Base-by-base conservation (phyloP, 2,888 invertebrate species). In the Drosophila neonasuta region DNA sequence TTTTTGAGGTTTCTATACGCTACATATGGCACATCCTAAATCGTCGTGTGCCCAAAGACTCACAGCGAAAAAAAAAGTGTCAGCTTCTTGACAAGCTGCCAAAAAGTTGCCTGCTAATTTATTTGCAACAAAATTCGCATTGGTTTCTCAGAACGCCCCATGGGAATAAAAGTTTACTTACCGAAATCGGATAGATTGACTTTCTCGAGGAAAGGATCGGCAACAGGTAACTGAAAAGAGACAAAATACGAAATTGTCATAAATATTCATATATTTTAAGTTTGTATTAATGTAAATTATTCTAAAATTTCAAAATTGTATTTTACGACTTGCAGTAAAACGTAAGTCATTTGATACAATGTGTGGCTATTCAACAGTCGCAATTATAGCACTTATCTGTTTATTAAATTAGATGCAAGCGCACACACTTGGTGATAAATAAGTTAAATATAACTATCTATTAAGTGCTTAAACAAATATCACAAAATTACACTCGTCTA, bases 151-250 rank as follows among this genome's bases (percentile, higher is more conserved):
- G 46, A 52, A 29, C 17, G n/a, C 36, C 42, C 39, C 39, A 54
- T 34, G 41, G 15, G 32, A n/a, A 57, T 42, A 9, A 39, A 32
- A 32, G 13, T 62, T n/a, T 55, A 93, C 95, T 94, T 91, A 96
- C 95, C 95, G 86, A 95, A 93, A 92, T 95, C 95, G 52, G 94
- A 94, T 79, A 95, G 91, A 89, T 93, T 94, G 83, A 95, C 95
- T 93, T 97, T 97, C 91, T 97, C 97, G 92, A 97, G 91, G 92
- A 97, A 97, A 49, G 97, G 97, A 92, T 97, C 97, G 54, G 96
- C 97, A 56, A 96, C 96, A 66, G 97, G 97, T 88, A 97, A 92
- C 97, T 97, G 94, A 60, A 94, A 83, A 29, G 7, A 94, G 76
- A 39, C 11, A 11, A 4, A 20, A 13, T 8, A 29, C 11, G n/a